A percentile compares a stretch with the other conserved stretches of the same genome.
Conservation (phyloP, 2,797 vertebrate genomes). For the Naso thynnoides region DNA sequence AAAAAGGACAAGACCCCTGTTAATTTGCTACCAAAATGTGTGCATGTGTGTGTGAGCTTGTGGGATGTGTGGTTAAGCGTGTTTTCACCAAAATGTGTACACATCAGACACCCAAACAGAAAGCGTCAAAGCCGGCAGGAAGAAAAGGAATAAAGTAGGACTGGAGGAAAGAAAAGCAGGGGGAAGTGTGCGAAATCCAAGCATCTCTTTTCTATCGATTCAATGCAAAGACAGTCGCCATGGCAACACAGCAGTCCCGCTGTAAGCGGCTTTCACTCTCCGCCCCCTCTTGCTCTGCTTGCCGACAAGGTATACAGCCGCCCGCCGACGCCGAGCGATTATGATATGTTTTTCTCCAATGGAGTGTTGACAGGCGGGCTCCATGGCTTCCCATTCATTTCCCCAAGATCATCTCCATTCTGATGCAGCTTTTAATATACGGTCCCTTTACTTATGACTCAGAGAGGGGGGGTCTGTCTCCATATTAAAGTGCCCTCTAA, state of each 20-base stretch:
- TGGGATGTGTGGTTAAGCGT: too few species aligned
- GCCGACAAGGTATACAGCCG: conserved; percentile 65
- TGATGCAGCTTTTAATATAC: conserved; percentile 12
- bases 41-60: neutral
- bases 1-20: neutral
- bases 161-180: conserved; percentile 37
- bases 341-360: conserved; percentile 47
- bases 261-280: conserved; percentile 76
- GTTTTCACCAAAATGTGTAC: neutral
- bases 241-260: conserved; percentile 85
- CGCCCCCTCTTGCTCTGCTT: conserved; percentile 74
- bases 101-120: neutral
- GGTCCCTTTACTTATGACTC: neutral
- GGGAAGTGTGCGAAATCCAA: conserved; percentile 59
- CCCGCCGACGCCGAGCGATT: conserved; percentile 37
- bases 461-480: neutral
- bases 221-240: conserved; percentile 85
- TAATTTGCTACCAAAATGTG: too few species aligned
- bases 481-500: conserved; percentile 10
- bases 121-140: conserved; percentile 16
- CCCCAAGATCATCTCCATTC: conserved; percentile 11
- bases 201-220: conserved; percentile 76
- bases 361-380: conserved; percentile 30
- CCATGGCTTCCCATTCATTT: conserved; percentile 25
- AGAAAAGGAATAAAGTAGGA: conserved; percentile 34